Percentiles rank a stretch among this genome's conserved stretches.
Evolutionary conservation across 1,140 invertebrate genomes (phyloP).

Genomic region (Scaptomyza graminum): DNA sequence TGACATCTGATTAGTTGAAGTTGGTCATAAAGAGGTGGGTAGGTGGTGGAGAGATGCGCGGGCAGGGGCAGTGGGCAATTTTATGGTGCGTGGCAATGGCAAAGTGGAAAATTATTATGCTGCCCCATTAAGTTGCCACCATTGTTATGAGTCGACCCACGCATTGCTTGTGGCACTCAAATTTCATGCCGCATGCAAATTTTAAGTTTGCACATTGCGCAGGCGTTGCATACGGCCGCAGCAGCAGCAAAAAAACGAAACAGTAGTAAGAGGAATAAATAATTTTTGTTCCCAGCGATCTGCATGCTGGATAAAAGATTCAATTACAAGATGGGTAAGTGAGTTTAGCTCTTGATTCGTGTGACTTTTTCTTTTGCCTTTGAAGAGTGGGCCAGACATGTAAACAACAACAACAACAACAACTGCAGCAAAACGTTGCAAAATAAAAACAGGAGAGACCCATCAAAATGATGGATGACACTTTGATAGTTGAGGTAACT

Average conservation of each 20-base stretch:
- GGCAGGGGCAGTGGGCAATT: constrained; percentile 33
- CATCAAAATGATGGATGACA: constrained; percentile 80
- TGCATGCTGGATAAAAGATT: constrained; percentile 70
- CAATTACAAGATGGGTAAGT: constrained; percentile 64
- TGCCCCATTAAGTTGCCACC: constrained; percentile 69
- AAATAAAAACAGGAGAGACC: constrained; percentile 46
- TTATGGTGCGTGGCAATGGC: constrained; percentile 51
- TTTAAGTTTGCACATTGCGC: constrained; percentile 20
- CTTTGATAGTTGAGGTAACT: constrained; percentile 60
- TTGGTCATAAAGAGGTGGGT: constrained; percentile 19
- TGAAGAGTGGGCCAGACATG: constrained; percentile 61
- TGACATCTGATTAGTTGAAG: constrained; percentile 77
- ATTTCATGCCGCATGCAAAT: constrained; percentile 37
- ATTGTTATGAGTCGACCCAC: constrained; percentile 61
- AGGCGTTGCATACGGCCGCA: constrained; percentile 29
- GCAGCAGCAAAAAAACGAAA: not conserved
- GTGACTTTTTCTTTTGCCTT: constrained; percentile 50
- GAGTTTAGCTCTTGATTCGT: constrained; percentile 57
- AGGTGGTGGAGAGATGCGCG: not conserved
- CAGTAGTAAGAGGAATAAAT: not conserved
- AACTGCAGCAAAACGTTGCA: constrained; percentile 33
- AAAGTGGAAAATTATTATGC: constrained; percentile 78
- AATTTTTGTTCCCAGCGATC: constrained; percentile 63
- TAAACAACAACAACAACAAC: constrained; percentile 55
- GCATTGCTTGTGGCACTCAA: constrained; percentile 41